These are phyloP conservation scores for Plutella xylostella DNA, from an alignment of 2,888 invertebrate genomes.

Conservation along the genomic window DNA sequence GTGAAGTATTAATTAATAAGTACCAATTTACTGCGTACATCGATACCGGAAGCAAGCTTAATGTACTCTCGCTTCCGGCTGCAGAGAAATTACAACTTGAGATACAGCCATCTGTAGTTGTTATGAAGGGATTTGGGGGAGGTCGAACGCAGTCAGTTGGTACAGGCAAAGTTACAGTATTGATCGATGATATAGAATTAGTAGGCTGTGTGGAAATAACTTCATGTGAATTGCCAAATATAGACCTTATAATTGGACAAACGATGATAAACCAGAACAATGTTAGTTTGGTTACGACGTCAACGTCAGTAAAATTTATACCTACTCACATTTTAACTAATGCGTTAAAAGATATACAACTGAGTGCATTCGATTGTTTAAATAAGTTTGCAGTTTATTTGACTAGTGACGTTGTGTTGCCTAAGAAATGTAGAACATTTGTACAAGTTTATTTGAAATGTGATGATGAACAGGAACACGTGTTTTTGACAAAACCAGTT, in stretches of 20 bases:
- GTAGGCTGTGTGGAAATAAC: neutral
- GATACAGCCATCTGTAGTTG: too few relatives aligned
- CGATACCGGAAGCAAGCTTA: neutral
- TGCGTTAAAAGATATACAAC: neutral
- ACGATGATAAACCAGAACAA: too few relatives aligned
- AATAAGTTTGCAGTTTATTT: too few relatives aligned
- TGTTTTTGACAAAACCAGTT: neutral
- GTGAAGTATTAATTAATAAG: neutral
- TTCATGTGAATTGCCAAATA: neutral
- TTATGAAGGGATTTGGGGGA: neutral
- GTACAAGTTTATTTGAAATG: neutral
- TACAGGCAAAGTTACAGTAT: neutral
- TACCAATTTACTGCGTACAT: neutral
- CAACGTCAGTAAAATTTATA: neutral
- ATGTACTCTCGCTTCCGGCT: neutral
- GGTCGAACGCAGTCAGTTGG: neutral
- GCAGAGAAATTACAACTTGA: neutral
- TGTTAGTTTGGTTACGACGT: neutral
- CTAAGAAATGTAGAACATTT: neutral
- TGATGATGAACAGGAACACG: neutral
- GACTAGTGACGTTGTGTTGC: too few relatives aligned
- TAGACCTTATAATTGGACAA: too few relatives aligned
- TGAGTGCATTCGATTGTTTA: too few relatives aligned
- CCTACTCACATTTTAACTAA: neutral
- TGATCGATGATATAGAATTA: neutral